Percentiles rank a stretch among this genome's conserved stretches.
Evolutionary conservation across 2,113 vertebrate species (phyloP).

Genomic region (Noctilio leporinus): DNA sequence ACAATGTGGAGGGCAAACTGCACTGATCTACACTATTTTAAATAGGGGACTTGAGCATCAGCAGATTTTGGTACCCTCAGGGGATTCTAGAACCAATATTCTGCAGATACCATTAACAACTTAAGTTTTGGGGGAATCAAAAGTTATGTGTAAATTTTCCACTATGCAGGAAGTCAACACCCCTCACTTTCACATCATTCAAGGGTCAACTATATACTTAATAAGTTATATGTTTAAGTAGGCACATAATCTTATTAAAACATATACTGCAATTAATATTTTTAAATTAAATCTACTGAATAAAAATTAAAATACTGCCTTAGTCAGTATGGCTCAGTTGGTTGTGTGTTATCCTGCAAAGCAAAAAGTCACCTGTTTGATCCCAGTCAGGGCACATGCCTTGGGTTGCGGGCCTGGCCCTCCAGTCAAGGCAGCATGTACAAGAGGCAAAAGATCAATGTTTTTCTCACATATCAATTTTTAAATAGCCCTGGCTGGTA

Average conservation of each 20-base stretch:
- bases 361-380: no score
- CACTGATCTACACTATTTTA: background rate
- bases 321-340: no score
- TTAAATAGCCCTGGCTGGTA: no score
- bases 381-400: no score
- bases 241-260: constrained; percentile 5
- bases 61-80: background rate
- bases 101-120: background rate
- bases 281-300: background rate
- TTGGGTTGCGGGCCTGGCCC: no score
- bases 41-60: background rate
- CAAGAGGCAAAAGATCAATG: no score
- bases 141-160: background rate
- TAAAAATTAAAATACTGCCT: background rate
- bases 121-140: background rate
- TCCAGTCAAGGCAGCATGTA: no score
- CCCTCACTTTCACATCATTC: background rate
- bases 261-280: background rate
- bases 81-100: background rate
- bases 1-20: background rate
- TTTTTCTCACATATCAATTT: background rate
- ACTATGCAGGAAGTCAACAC: background rate
- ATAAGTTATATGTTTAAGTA: background rate
- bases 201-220: background rate
- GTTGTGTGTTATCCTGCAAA: no score